These are phyloP conservation scores for Antheraea assamensis DNA, from an alignment of 2,888 invertebrate species.

Conservation along the genomic window DNA sequence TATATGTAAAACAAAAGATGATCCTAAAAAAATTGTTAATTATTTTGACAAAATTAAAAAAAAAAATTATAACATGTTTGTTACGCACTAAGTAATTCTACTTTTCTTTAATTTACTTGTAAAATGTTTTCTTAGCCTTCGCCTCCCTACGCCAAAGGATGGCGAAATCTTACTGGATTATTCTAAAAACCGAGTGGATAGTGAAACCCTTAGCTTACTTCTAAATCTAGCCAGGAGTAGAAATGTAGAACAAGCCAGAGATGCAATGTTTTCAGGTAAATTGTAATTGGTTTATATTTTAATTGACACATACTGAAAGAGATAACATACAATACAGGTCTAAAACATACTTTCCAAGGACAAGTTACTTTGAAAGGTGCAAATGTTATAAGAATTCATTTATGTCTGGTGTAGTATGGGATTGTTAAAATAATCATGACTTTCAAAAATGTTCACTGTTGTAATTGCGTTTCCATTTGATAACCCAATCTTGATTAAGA, in stretches of 20 bases:
- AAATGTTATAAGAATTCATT: background rate
- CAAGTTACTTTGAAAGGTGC: too few species aligned
- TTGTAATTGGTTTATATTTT: background rate
- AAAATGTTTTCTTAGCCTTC: conserved; percentile 80
- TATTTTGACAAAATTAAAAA: background rate
- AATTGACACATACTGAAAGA: too few species aligned
- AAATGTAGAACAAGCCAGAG: conserved; percentile 91
- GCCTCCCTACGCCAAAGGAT: conserved; percentile 89
- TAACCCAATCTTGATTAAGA: background rate
- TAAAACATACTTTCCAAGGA: too few species aligned
- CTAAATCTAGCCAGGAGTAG: conserved; percentile 91
- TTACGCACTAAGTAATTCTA: too few species aligned
- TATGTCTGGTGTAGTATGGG: background rate
- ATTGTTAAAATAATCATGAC: background rate
- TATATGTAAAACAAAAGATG: background rate
- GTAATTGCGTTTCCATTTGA: background rate
- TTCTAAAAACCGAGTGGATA: conserved; percentile 96
- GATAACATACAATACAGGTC: background rate
- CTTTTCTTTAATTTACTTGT: background rate
- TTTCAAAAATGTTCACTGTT: background rate
- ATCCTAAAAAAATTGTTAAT: too few species aligned
- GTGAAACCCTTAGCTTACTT: conserved; percentile 87
- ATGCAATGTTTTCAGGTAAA: conserved; percentile 90
- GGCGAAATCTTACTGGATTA: conserved; percentile 97
- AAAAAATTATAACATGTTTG: too few species aligned